Evolutionary conservation across 2,113 vertebrate genomes (phyloP).

Genomic region (Neolamprologus sp.): DNA sequence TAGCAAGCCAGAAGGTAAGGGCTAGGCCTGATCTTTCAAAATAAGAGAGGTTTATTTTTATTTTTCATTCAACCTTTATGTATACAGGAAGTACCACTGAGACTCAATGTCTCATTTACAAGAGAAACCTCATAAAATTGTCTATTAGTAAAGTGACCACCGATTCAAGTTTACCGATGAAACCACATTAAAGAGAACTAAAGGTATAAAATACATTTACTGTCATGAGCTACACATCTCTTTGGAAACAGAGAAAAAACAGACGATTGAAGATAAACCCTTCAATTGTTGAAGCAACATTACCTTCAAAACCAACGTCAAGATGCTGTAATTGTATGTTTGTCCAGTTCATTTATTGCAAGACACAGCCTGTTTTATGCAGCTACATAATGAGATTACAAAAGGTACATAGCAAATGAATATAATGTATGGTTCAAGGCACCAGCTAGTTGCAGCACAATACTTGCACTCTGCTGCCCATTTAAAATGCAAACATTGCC

Average conservation of each 20-base stretch:
- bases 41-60: neutral
- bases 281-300: rapidly evolving
- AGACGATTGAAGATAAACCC: neutral
- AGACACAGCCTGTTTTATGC: neutral
- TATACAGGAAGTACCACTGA: neutral
- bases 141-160: neutral
- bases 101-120: neutral
- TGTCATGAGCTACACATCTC: neutral
- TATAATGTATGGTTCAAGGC: neutral
- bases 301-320: neutral
- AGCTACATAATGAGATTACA: neutral
- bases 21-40: neutral
- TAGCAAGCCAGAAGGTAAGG: neutral
- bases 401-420: neutral
- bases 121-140: neutral
- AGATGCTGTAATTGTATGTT: neutral
- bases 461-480: neutral
- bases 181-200: rapidly evolving
- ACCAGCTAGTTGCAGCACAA: neutral
- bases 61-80: neutral
- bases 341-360: neutral
- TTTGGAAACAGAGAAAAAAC: neutral
- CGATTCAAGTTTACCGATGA: rapidly evolving
- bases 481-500: neutral
- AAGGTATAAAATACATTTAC: neutral